A percentile compares a stretch with the other conserved stretches of the same genome.
These are phyloP conservation scores for Acropora tenuis DNA, from an alignment of 64 coral and sea anemone genomes.

Conservation along the genomic window DNA sequence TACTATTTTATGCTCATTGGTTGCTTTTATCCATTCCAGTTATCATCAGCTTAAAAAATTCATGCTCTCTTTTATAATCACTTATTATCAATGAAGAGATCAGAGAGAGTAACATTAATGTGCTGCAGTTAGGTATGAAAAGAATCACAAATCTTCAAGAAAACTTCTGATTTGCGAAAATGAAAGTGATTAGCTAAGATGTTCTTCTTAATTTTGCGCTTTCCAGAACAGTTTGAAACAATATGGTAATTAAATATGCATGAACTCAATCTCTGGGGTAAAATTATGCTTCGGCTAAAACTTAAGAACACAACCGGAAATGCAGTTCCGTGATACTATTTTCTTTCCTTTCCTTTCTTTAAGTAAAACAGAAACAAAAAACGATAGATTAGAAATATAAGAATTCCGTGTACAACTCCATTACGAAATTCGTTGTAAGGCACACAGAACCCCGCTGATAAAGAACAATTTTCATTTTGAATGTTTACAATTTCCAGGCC, in stretches of 20 bases:
- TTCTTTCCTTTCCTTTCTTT: no score
- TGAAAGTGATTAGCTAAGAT: not conserved
- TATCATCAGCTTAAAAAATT: not conserved
- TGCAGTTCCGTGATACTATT: not conserved
- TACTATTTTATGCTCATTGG: not conserved
- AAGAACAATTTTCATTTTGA: slow-evolving; percentile 30
- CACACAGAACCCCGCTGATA: slow-evolving; percentile 18
- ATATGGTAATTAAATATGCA: not conserved
- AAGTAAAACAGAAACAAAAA: no score
- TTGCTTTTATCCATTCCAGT: not conserved
- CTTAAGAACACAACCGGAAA: not conserved
- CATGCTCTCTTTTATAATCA: not conserved
- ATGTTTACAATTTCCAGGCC: not conserved
- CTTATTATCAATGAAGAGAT: not conserved
- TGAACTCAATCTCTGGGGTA: slow-evolving; percentile 14
- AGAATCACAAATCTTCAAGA: not conserved
- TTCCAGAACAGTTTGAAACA: not conserved
- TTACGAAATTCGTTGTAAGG: not conserved
- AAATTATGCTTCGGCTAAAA: not conserved
- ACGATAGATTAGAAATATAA: not conserved
- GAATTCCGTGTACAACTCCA: not conserved
- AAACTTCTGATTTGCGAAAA: not conserved
- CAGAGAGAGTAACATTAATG: not conserved
- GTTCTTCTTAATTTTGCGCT: not conserved
- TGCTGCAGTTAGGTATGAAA: not conserved